Evolutionary conservation across 2,797 vertebrate species (phyloP).

Genomic region (Myotis pilosus): DNA sequence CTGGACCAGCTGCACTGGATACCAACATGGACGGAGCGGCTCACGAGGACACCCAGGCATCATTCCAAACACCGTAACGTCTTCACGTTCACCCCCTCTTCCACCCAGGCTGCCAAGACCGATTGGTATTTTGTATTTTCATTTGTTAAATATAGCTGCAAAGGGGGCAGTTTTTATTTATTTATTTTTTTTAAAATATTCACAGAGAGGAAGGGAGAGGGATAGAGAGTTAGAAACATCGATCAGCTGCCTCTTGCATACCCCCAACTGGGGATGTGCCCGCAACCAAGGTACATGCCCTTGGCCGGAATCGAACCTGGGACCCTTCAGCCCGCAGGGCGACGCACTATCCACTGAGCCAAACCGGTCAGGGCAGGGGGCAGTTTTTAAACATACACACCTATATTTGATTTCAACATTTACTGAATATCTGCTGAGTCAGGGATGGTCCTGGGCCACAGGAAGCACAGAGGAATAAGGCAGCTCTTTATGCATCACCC

Average conservation of each 20-base stretch:
- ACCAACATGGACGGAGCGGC: rapidly evolving
- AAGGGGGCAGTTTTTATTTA: not conserved
- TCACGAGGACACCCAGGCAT: not conserved
- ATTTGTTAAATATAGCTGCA: not conserved
- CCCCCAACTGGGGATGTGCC: no score
- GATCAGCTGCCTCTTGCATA: no score
- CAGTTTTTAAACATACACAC: not conserved
- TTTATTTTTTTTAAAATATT: no score
- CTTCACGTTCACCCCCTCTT: not conserved
- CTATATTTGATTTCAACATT: not conserved
- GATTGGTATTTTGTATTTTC: not conserved
- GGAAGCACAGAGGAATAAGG: not conserved
- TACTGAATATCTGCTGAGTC: not conserved
- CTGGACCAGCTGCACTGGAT: not conserved
- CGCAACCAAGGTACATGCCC: no score
- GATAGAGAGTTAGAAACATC: no score
- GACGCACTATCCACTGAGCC: no score
- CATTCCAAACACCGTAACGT: not conserved
- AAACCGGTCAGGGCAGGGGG: not conserved
- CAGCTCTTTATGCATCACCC: rapidly evolving
- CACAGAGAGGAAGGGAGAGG: no score
- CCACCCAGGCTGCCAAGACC: not conserved
- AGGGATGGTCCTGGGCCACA: rapidly evolving
- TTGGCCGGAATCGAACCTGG: no score
- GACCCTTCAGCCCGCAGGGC: no score